Evolutionary conservation across 2,888 invertebrate genomes (phyloP).

Genomic region (Pycnomerus fuliginosus): DNA sequence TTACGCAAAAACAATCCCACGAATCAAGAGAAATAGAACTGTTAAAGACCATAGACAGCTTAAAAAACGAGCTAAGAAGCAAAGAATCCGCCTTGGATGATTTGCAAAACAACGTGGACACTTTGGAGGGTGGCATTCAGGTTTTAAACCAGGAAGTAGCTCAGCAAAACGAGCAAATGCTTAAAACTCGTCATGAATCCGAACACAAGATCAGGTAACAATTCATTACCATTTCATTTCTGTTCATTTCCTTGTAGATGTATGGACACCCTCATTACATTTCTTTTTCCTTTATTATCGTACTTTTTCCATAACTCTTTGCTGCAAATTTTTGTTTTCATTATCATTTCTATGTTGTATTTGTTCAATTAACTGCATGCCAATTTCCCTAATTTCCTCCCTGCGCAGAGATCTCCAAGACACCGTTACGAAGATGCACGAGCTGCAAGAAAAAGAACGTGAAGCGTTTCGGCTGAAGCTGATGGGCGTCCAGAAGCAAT

Average conservation of each 20-base stretch:
- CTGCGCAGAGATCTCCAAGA: conserved; percentile 55
- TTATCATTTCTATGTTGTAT: conserved; percentile 23
- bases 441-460: conserved; percentile 45
- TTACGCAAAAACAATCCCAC: conserved; percentile 50
- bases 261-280: conserved; percentile 6
- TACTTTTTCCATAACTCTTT: conserved; percentile 32
- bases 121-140: conserved; percentile 52
- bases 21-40: conserved; percentile 49
- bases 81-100: conserved; percentile 50
- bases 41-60: conserved; percentile 48
- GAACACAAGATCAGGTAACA: conserved; percentile 54
- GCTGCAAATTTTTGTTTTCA: conserved; percentile 25
- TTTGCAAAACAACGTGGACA: conserved; percentile 52
- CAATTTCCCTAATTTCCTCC: conserved; percentile 29
- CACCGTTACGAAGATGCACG: conserved; percentile 43
- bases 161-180: conserved; percentile 45
- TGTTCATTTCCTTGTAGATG: neutral
- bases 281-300: conserved; percentile 35
- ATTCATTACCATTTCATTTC: conserved; percentile 4
- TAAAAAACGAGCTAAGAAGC: conserved; percentile 48
- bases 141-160: conserved; percentile 52
- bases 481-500: conserved; percentile 55
- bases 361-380: conserved; percentile 4
- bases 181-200: conserved; percentile 45
- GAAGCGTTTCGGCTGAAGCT: conserved; percentile 44